Evolutionary conservation across 1,140 invertebrate species (phyloP).

Genomic region (Cydia amplana): DNA sequence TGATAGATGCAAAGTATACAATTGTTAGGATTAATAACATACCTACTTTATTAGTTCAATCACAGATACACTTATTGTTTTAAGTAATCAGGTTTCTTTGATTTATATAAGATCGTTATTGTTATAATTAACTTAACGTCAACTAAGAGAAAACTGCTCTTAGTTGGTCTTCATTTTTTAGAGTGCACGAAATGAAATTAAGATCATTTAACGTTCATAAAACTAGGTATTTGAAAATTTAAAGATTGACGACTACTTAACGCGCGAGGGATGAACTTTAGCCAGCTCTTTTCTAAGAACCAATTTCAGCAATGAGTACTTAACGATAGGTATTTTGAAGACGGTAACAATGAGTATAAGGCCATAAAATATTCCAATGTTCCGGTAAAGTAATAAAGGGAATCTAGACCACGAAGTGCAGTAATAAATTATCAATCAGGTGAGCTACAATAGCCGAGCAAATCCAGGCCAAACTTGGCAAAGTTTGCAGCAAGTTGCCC

Average conservation of each 20-base stretch:
- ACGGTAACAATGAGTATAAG: conserved; percentile 1
- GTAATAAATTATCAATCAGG: conserved; percentile 52
- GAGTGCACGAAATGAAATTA: too few species aligned
- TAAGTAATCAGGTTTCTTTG: too few species aligned
- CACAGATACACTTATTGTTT: too few species aligned
- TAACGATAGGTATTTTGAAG: background rate
- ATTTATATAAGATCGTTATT: too few species aligned
- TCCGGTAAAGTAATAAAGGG: background rate
- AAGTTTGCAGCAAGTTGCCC: conserved; percentile 50
- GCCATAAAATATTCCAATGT: background rate
- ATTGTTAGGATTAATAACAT: too few species aligned
- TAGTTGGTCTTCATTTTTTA: too few species aligned
- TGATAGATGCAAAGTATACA: too few species aligned
- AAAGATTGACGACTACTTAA: background rate
- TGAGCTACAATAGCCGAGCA: conserved; percentile 44
- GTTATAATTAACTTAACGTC: too few species aligned
- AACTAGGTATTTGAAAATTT: background rate
- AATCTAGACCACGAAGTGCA: conserved; percentile 16
- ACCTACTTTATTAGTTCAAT: too few species aligned
- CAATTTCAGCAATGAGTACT: background rate
- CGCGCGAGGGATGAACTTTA: too few species aligned
- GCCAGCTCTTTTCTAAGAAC: background rate
- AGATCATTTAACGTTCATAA: too few species aligned
- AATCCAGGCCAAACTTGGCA: conserved; percentile 43
- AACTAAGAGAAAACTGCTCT: too few species aligned